Conservation (phyloP, 2,888 invertebrate genomes). For the Zele albiditarsus region DNA sequence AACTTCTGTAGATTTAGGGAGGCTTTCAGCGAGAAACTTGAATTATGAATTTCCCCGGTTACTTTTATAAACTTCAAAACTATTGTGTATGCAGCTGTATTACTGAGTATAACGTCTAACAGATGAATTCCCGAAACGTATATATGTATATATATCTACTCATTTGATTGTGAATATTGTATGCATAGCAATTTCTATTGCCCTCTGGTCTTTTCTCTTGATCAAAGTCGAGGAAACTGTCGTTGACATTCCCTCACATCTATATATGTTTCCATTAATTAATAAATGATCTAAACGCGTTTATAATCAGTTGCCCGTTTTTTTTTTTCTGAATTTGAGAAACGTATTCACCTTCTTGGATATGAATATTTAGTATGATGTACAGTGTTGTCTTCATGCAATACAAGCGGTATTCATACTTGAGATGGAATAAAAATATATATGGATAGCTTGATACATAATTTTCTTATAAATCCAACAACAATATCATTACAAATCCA, state of each 20-base stretch:
- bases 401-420: too few relatives aligned
- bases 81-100: neutral
- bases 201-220: neutral
- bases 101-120: neutral
- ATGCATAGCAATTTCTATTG: conserved; percentile 2
- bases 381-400: too few relatives aligned
- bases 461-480: too few relatives aligned
- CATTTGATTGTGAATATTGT: neutral
- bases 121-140: neutral
- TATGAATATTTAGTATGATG: neutral
- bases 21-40: neutral
- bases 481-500: too few relatives aligned
- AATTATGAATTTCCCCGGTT: neutral
- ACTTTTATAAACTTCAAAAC: neutral
- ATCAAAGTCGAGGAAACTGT: neutral
- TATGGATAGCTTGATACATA: too few relatives aligned
- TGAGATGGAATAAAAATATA: too few relatives aligned
- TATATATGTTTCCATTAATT: conserved; percentile 18
- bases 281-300: conserved; percentile 1
- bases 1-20: conserved; percentile 19
- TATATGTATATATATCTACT: neutral
- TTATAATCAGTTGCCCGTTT: neutral
- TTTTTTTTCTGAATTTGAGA: neutral
- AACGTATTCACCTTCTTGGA: neutral
- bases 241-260: neutral